Evolutionary conservation across 2,888 invertebrate species (phyloP).

Genomic region (Ormyrus labotus): DNA sequence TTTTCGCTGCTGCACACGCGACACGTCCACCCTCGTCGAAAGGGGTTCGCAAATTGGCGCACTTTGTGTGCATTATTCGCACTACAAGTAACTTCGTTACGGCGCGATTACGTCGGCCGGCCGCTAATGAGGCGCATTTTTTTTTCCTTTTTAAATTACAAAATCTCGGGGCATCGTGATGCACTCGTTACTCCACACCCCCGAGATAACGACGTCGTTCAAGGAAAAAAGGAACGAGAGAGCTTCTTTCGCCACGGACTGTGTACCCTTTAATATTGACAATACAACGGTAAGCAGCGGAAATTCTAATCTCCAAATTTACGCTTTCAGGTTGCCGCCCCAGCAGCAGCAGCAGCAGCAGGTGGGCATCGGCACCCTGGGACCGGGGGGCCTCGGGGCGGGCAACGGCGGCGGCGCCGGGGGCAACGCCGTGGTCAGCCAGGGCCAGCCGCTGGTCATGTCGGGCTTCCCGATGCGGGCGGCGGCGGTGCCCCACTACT

Average conservation of each 20-base stretch:
- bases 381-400: conserved; percentile 74
- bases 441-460: conserved; percentile 86
- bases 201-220: background rate
- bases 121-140: conserved; percentile 44
- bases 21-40: conserved; percentile 2
- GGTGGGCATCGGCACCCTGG: conserved; percentile 77
- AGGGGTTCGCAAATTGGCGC: conserved; percentile 40
- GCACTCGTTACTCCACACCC: conserved; percentile 5
- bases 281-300: too few species aligned
- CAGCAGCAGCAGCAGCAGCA: conserved; percentile 75
- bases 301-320: background rate
- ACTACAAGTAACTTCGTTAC: conserved; percentile 37
- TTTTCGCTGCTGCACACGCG: conserved; percentile 24
- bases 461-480: conserved; percentile 90
- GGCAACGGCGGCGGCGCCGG: conserved; percentile 75
- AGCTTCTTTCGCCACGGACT: background rate
- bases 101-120: conserved; percentile 33
- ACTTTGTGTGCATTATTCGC: conserved; percentile 40
- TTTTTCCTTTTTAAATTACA: conserved; percentile 34
- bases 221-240: background rate
- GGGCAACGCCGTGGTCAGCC: conserved; percentile 79
- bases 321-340: conserved; percentile 76
- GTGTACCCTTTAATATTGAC: background rate
- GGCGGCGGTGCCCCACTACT: conserved; percentile 86
- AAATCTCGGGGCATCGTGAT: conserved; percentile 2